phyloP scores from a whole-genome alignment of 2,888 invertebrate genomes.

The Lymantria monacha region DNA sequence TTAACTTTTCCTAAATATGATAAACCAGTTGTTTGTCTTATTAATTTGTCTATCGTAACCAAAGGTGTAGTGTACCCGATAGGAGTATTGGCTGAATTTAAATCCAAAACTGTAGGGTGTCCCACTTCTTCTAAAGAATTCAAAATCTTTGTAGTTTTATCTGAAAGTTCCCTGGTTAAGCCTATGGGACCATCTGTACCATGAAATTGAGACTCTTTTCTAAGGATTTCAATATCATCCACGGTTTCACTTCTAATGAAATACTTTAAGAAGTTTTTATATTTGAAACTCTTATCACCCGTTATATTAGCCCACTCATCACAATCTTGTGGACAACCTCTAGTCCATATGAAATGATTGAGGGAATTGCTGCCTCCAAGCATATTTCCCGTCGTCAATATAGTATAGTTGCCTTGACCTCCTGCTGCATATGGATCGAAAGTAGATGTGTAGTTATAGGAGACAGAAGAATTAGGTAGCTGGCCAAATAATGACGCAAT shows the following conservation, averaged over 20 bases:
- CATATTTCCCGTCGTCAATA: conserved; percentile 17
- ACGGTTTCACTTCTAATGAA: conserved; percentile 15
- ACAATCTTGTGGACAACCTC: conserved; percentile 8
- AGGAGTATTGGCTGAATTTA: conserved; percentile 8
- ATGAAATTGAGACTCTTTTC: conserved; percentile 10
- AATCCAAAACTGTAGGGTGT: conserved; percentile 14
- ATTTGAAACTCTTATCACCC: conserved; percentile 14
- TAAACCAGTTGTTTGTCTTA: conserved; percentile 19
- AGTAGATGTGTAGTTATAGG: conserved; percentile 13
- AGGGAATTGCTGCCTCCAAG: conserved; percentile 17
- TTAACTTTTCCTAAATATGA: conserved; percentile 13
- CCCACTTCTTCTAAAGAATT: conserved; percentile 22
- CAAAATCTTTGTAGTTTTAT: conserved; percentile 7
- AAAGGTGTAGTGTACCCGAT: conserved; percentile 17
- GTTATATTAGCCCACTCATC: conserved; percentile 13
- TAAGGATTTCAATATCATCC: conserved; percentile 6
- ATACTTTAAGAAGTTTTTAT: conserved; percentile 12
- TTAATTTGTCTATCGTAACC: conserved; percentile 5
- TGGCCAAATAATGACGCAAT: background rate
- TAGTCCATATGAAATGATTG: conserved; percentile 9
- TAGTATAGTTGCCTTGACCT: conserved; percentile 9
- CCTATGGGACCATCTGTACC: conserved; percentile 18
- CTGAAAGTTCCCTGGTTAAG: conserved; percentile 9
- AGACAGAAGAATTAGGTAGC: conserved; percentile 2
- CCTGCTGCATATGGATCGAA: conserved; percentile 7